Base-by-base conservation (phyloP, 2,888 invertebrate genomes). In the Pyrrhia umbra region DNA sequence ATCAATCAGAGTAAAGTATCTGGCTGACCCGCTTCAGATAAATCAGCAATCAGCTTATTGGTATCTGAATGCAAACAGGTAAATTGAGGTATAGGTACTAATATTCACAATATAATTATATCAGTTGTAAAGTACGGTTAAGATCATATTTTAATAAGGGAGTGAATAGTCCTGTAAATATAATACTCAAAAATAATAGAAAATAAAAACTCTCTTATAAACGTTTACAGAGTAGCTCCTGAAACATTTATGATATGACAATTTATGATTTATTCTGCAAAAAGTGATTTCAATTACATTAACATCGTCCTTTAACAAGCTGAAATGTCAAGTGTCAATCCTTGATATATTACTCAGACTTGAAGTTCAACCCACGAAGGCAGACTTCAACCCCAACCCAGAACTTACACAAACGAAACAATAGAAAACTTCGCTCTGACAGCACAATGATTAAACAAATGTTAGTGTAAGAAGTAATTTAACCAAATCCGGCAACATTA, bases 381-480 rank as follows among this genome's bases (percentile, higher is more conserved):
- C 4, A 40, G 57, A 66, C 46, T 57, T 25, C n/a, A 6, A 23
- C 46, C 56, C 40, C 46, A 45, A 8, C 2, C 15, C 13, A 42
- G 43, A 55, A 45, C 43, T 34, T 45, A 2, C 15, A 20, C 43
- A 40, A 51, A 18, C 43, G 42, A 71, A 71, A 68, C 63, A 71
- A 68, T 61, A 63, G 68, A 71, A 73, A 73, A 73, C 54, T 73
- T 63, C 27, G 20, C 57, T 47, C 37, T 42, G 54, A 68, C 63
- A 68, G 54, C 42, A 60, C 52, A 71, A 58, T 62, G 71, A 74
- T 75, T 70, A 70, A 74, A 74, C 70, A 75, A 75, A 73, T 73
- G 69, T 69, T 70, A 66, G 70, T 66, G 57, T 56, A 49, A 75
- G 72, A 76, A 75, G 73, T 68, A 75, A 75, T 75, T 76, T 76